Conservation (phyloP, 2,797 vertebrate genomes). For the Merluccius polli region DNA sequence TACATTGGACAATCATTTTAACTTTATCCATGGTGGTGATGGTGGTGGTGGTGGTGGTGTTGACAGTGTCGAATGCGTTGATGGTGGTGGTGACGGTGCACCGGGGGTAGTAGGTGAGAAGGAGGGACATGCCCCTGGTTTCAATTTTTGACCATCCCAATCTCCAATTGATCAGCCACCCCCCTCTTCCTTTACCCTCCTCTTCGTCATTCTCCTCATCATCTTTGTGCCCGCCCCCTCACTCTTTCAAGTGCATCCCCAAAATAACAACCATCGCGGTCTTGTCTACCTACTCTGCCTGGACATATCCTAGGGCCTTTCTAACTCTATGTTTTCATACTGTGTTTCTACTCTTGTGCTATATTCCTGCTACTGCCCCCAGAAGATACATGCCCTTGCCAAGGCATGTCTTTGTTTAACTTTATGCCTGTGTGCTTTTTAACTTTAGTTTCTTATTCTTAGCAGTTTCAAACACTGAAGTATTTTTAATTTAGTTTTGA, state of each 20-base stretch:
- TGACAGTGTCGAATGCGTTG: not conserved
- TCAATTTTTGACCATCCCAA: not conserved
- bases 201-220: not conserved
- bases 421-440: not conserved
- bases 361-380: not conserved
- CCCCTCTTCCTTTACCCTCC: not conserved
- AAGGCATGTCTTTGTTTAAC: not conserved
- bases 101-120: too few species aligned
- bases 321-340: not conserved
- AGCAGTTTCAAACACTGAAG: not conserved
- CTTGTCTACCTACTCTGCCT: not conserved
- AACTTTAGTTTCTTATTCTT: not conserved
- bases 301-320: not conserved
- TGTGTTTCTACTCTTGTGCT: not conserved
- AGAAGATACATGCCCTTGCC: not conserved
- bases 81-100: too few species aligned
- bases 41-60: not conserved
- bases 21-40: not conserved
- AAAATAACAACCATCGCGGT: not conserved
- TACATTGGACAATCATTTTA: constrained; percentile 1
- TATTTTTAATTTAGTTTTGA: too few species aligned
- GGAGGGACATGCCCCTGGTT: not conserved
- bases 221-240: not conserved
- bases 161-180: not conserved
- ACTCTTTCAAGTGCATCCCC: not conserved